Percentiles rank a stretch among this genome's conserved stretches.
phyloP scores from a whole-genome alignment of 2,113 vertebrate genomes.

The Shinisaurus crocodilurus region DNA sequence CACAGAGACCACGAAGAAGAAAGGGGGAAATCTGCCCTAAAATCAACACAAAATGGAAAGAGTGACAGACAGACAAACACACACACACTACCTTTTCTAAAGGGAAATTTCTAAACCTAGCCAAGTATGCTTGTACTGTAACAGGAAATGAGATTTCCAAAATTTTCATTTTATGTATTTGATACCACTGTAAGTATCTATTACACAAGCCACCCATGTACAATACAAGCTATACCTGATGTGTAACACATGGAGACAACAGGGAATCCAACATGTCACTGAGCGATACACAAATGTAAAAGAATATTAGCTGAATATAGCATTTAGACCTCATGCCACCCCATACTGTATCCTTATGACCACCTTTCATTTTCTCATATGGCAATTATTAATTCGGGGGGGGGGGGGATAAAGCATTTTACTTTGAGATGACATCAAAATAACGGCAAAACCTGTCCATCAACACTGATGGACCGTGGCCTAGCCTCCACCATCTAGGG shows the following conservation, averaged over 20 bases:
- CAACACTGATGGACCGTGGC: background rate
- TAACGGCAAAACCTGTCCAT: background rate
- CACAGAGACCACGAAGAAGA: too few species aligned
- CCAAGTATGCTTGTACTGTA: background rate
- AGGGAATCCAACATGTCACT: background rate
- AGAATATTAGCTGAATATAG: background rate
- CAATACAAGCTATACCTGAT: background rate
- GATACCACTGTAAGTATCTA: background rate
- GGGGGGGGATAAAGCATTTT: background rate
- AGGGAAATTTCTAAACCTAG: background rate
- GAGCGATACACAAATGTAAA: background rate
- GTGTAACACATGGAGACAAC: background rate
- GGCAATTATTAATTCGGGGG: background rate
- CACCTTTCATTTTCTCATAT: background rate
- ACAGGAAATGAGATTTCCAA: background rate
- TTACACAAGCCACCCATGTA: background rate
- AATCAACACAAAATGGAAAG: background rate
- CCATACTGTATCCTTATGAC: background rate
- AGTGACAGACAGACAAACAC: background rate
- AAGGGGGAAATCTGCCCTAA: background rate
- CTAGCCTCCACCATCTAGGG: background rate
- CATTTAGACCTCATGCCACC: background rate
- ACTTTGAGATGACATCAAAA: background rate
- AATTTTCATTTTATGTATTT: background rate
- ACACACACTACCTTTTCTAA: background rate